Base-by-base conservation (phyloP, 2,888 invertebrate species). In the Merodon equestris region DNA sequence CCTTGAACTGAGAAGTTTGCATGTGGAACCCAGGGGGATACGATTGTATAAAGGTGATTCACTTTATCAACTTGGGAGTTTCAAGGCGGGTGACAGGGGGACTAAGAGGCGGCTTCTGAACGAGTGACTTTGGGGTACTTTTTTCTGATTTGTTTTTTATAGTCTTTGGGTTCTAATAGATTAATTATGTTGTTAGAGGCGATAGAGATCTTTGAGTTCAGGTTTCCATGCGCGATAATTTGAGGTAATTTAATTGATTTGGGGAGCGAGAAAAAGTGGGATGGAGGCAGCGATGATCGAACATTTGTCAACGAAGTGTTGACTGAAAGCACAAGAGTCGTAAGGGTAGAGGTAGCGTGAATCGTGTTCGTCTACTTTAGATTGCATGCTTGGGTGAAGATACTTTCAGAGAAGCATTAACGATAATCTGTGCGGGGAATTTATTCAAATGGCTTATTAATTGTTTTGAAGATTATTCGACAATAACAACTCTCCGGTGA, bases 61-160 rank as follows among this genome's bases (percentile, higher is more conserved):
- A 58, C 53, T 67, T 57, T 27, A 44, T 67, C 67, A 77, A n/a
- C 5, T 72, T 77, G 72, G 57, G 72, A 66, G 72, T 76, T 70
- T 71, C 71, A 54, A 66, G 56, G 60, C 64, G 60, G 72, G 61
- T 67, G 72, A 72, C 66, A 60, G 50, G 36, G 56, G 45, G 36
- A 48, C 60, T 72, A 61, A 76, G 71, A 53, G 61, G n/a, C n/a
- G n/a, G 61, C 47, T 54, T 64, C 54, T 51, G 58, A 7, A 27
- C 27, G 7, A 27, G 27, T 27, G 27, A 7, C 27, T n/a, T 44
- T n/a, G 64, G 38, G 54, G 60, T 58, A 61, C 67, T 50, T 66
- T 45, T 36, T 51, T 44, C 18, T 9, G 5, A n/a, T 54, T 45
- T 17, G 15, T n/a, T 38, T 56, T 36, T 63, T 45, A 42, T 13